Conservation (phyloP, 2,888 invertebrate genomes). For the Allophyes oxyacanthae region DNA sequence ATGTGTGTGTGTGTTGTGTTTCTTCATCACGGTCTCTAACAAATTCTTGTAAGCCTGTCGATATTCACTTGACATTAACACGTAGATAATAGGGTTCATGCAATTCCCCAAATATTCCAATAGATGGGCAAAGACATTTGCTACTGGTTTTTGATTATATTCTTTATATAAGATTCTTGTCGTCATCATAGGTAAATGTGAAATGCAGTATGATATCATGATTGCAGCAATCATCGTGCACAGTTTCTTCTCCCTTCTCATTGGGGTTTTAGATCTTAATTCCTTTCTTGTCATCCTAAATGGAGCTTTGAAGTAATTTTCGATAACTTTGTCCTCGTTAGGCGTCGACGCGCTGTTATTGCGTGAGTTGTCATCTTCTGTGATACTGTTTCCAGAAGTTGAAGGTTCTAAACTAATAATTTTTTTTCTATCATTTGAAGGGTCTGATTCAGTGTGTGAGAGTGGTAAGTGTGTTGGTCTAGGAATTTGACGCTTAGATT, state of each 20-base stretch:
- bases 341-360: constrained; percentile 11
- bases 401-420: not conserved
- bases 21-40: constrained; percentile 85
- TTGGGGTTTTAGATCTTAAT: constrained; percentile 90
- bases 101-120: constrained; percentile 95
- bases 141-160: constrained; percentile 89
- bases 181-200: constrained; percentile 96
- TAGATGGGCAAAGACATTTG: constrained; percentile 94
- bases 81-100: constrained; percentile 97
- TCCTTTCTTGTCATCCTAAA: constrained; percentile 71
- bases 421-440: constrained; percentile 9
- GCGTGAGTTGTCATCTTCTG: constrained; percentile 6
- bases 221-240: constrained; percentile 97
- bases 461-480: constrained; percentile 55
- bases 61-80: constrained; percentile 97
- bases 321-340: constrained; percentile 40
- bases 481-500: constrained; percentile 80
- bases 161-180: constrained; percentile 93
- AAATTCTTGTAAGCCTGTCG: constrained; percentile 95
- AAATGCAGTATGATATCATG: constrained; percentile 95
- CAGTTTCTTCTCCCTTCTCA: constrained; percentile 92
- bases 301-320: constrained; percentile 68
- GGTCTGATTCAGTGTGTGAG: constrained; percentile 15
- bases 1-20: no score
- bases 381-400: constrained; percentile 8